These are phyloP conservation scores for Leguminivora glycinivorella DNA, from an alignment of 1,140 invertebrate genomes.

Conservation along the genomic window DNA sequence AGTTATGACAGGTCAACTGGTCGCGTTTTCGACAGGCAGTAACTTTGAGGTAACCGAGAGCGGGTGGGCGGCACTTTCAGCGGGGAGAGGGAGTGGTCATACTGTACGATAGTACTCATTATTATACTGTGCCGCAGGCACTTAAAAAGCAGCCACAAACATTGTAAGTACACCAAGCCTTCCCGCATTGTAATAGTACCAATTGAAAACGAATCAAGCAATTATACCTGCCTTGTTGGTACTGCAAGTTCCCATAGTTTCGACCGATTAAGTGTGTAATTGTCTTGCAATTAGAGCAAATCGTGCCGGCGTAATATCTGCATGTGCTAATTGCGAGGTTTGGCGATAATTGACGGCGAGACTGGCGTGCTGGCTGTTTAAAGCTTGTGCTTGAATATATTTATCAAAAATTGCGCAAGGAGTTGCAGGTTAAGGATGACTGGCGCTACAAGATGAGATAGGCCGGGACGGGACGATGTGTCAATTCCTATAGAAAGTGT, in stretches of 20 bases:
- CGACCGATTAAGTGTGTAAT: conserved; percentile 26
- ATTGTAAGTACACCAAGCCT: not conserved
- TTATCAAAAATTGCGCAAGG: not conserved
- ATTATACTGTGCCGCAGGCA: too few species aligned
- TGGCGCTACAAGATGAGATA: too few species aligned
- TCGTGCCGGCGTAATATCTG: conserved; percentile 28
- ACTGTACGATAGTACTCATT: too few species aligned
- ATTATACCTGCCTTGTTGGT: conserved; percentile 28
- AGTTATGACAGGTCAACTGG: too few species aligned
- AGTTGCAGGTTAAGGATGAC: too few species aligned
- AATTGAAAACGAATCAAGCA: conserved; percentile 26
- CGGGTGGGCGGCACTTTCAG: too few species aligned
- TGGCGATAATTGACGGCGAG: not conserved
- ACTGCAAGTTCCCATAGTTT: conserved; percentile 24
- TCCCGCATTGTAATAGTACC: conserved; percentile 9
- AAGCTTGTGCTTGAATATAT: not conserved
- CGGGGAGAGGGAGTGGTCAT: too few species aligned
- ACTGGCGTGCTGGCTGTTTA: not conserved
- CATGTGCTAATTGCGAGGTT: conserved; percentile 27
- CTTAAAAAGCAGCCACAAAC: not conserved
- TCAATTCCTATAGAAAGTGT: too few species aligned
- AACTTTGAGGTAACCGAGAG: too few species aligned
- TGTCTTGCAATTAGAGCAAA: conserved; percentile 23
- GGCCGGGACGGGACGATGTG: too few species aligned
- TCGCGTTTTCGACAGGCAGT: too few species aligned